phyloP scores from a whole-genome alignment of 2,888 invertebrate genomes.

The Bursaphelenchus okinawaensis region DNA sequence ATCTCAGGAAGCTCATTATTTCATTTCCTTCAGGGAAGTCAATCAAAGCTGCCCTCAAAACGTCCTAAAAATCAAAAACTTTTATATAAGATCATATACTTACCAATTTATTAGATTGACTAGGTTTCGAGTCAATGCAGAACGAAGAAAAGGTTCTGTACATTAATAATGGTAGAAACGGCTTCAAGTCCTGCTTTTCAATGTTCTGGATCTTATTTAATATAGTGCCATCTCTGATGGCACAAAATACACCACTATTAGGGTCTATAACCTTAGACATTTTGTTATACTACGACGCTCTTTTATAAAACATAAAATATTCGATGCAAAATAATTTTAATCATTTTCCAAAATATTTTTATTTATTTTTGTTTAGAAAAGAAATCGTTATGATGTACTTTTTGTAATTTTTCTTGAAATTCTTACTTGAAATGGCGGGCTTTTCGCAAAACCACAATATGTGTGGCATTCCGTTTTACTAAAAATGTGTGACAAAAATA shows the following conservation, averaged over 20 bases:
- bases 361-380: too few relatives aligned
- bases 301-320: background rate
- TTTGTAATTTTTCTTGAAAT: too few relatives aligned
- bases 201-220: background rate
- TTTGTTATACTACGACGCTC: too few relatives aligned
- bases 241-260: background rate
- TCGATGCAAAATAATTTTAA: too few relatives aligned
- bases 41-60: slow-evolving; percentile 1
- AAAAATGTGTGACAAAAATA: background rate
- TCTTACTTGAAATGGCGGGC: too few relatives aligned
- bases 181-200: background rate
- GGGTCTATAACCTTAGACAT: background rate
- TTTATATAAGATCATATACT: background rate
- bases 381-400: too few relatives aligned
- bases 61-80: background rate
- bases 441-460: background rate
- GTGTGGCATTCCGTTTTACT: background rate
- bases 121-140: background rate
- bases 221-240: background rate
- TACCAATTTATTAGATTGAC: background rate
- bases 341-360: too few relatives aligned
- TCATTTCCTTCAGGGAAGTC: slow-evolving; percentile 4
- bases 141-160: background rate
- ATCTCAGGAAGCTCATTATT: background rate
- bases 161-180: slow-evolving; percentile 8